phyloP scores from a whole-genome alignment of 2,113 vertebrate species.

The Podocnemis expansa region DNA sequence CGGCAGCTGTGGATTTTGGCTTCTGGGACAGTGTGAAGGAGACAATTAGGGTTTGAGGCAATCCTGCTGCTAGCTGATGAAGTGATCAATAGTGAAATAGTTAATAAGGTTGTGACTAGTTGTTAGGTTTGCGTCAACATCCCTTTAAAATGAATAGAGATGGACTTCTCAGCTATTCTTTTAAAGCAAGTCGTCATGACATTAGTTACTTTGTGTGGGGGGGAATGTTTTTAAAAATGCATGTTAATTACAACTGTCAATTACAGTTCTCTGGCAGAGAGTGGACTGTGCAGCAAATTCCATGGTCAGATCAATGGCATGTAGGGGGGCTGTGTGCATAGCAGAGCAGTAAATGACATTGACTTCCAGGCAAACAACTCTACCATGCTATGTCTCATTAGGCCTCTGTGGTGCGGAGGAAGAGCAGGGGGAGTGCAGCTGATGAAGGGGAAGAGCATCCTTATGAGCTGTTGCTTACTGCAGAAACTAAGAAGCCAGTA shows the following conservation, averaged over 20 bases:
- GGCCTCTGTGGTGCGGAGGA: constrained; percentile 81
- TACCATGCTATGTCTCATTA: constrained; percentile 64
- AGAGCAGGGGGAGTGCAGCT: constrained; percentile 76
- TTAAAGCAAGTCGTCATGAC: neutral
- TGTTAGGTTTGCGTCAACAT: neutral
- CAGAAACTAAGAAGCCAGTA: constrained; percentile 87
- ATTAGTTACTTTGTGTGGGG: neutral
- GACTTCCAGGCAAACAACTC: neutral
- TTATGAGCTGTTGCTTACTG: constrained; percentile 90
- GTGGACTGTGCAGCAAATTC: constrained; percentile 12
- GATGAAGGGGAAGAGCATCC: constrained; percentile 89
- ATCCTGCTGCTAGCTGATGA: neutral
- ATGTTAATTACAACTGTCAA: neutral
- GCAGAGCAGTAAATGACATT: neutral
- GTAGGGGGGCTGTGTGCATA: constrained; percentile 5
- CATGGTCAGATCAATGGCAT: neutral
- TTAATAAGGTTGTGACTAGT: constrained; percentile 35
- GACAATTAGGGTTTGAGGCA: neutral
- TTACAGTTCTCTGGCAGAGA: rapidly evolving
- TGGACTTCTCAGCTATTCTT: constrained; percentile 54
- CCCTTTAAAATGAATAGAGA: constrained; percentile 43
- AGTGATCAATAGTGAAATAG: neutral
- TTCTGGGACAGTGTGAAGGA: too few species aligned
- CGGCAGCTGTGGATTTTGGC: too few species aligned
- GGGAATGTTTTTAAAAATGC: neutral